A percentile compares a stretch with the other conserved stretches of the same genome.
These are phyloP conservation scores for Butorides virescens DNA, from an alignment of 2,113 vertebrate genomes.

Conservation along the genomic window DNA sequence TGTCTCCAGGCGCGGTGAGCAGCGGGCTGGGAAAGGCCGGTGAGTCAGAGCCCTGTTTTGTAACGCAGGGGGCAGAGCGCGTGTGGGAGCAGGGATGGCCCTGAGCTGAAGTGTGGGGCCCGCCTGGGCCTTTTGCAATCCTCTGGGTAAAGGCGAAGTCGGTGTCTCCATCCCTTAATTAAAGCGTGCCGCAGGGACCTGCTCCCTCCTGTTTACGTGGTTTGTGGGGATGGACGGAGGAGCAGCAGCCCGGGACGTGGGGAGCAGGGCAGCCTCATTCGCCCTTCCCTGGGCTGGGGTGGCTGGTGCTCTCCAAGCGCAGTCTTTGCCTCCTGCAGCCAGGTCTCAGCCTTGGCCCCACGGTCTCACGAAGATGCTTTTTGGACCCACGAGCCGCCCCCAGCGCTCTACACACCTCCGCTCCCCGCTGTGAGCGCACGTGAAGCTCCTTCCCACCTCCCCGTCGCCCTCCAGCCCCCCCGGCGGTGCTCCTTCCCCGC, in stretches of 20 bases:
- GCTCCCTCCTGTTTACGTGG: neutral
- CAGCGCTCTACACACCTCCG: neutral
- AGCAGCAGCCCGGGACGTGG: accelerated
- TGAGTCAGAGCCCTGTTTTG: conserved; percentile 53
- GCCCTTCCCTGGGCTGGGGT: neutral
- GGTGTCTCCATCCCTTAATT: conserved; percentile 40
- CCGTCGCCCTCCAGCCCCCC: accelerated
- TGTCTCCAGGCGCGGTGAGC: neutral
- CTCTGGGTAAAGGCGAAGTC: neutral
- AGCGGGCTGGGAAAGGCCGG: neutral
- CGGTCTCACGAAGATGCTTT: accelerated
- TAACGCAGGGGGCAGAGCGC: neutral
- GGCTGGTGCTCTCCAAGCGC: accelerated
- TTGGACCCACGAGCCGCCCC: accelerated
- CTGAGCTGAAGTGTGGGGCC: conserved; percentile 3
- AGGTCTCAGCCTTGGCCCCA: neutral
- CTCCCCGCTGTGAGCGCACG: neutral
- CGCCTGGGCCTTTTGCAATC: conserved; percentile 62
- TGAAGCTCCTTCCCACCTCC: neutral
- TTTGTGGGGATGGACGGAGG: neutral
- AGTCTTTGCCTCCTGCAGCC: neutral
- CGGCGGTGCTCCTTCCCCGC: neutral
- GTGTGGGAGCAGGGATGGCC: conserved; percentile 39
- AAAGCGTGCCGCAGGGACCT: neutral
- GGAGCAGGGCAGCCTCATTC: accelerated